Base-by-base conservation (phyloP, 2,888 invertebrate species). In the Ectobius pallidus region DNA sequence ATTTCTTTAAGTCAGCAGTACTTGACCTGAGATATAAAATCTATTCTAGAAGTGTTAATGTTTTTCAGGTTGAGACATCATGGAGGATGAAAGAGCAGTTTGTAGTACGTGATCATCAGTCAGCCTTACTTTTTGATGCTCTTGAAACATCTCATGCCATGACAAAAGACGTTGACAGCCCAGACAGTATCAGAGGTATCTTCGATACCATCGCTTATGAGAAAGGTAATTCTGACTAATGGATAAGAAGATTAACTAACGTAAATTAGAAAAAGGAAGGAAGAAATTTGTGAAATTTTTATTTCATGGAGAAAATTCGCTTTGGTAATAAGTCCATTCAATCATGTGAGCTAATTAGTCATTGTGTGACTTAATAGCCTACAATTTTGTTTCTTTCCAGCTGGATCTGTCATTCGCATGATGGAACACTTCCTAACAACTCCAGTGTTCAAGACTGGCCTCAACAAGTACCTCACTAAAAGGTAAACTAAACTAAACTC, bases 361-460 rank as follows among this genome's bases (percentile, higher is more conserved):
- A n/a, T n/a, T n/a, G n/a, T n/a, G n/a, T n/a, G n/a, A n/a, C n/a
- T n/a, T n/a, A n/a, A n/a, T n/a, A n/a, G n/a, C n/a, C n/a, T n/a
- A n/a, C n/a, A n/a, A n/a, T n/a, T n/a, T 34, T 34, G 11, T 34
- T 34, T 7, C 11, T 34, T 68, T 49, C 61, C 75, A 80, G 87
- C 87, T 3, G 84, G 86, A 1, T 83, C 86, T 1, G 80, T 89
- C 3, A 85, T 89, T 62, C 81, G 87, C 27, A 89, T 89, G 88
- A 84, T 88, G 81, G 80, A 84, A 22, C 81, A 84, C 73, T 83
- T 85, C 73, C 79, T 88, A 11, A 84, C 85, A 0, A 86, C 88
- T 70, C 83, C 84, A 58, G 81, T 86, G 7, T 90, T 92, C 81
- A 84, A 85, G 72, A 80, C 81, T 46, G 91, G 90, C 14, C 81